Evolutionary conservation across 2,113 vertebrate genomes (phyloP).

Genomic region (Strix aluco): DNA sequence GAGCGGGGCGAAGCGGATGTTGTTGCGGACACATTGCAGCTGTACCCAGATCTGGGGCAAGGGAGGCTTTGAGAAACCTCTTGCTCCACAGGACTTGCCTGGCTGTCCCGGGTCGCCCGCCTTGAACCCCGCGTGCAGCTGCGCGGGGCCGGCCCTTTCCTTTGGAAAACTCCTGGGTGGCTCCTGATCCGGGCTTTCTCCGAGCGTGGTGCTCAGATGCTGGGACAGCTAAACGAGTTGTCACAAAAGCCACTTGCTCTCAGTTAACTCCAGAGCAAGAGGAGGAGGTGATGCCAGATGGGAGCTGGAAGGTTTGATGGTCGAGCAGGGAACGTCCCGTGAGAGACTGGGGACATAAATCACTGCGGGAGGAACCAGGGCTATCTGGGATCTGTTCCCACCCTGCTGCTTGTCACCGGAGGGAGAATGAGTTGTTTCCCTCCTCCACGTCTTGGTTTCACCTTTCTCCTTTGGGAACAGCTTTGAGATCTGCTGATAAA

Average conservation of each 20-base stretch:
- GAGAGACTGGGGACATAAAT: neutral
- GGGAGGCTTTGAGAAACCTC: constrained; percentile 42
- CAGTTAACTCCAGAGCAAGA: neutral
- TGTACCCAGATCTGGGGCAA: constrained; percentile 18
- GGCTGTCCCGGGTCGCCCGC: neutral
- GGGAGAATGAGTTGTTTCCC: neutral
- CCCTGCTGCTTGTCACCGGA: neutral
- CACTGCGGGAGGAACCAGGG: neutral
- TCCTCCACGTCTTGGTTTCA: neutral
- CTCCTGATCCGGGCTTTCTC: neutral
- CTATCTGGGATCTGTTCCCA: accelerated
- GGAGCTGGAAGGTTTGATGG: neutral
- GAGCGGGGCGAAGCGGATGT: neutral
- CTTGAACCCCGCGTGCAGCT: neutral
- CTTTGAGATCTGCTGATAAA: neutral
- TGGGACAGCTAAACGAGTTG: neutral
- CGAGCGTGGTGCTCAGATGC: accelerated
- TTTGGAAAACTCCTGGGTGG: neutral
- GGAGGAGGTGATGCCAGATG: neutral
- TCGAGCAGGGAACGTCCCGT: neutral
- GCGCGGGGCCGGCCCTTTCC: accelerated
- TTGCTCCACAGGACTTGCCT: neutral
- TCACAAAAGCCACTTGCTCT: neutral
- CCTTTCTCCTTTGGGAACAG: constrained; percentile 10
- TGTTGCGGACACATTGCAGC: neutral